phyloP scores from a whole-genome alignment of 2,113 vertebrate species.

The Pyxicephalus adspersus region DNA sequence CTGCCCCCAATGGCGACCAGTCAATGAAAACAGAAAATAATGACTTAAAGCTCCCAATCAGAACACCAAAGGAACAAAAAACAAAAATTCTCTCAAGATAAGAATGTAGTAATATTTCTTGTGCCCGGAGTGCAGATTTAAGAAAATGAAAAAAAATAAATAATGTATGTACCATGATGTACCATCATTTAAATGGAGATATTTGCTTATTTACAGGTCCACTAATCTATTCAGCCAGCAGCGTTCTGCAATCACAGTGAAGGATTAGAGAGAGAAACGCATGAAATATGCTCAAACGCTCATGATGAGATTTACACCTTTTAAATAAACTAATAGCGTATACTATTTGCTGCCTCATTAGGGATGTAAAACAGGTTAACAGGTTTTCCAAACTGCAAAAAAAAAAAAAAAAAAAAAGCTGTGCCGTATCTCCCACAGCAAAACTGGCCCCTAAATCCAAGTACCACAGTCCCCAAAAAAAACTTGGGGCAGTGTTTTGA shows the following conservation, averaged over 20 bases:
- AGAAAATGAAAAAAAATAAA: no score
- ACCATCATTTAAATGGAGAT: neutral
- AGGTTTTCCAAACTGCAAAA: neutral
- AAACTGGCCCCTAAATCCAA: no score
- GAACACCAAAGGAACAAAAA: no score
- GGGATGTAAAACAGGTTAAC: constrained; percentile 4
- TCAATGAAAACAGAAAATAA: no score
- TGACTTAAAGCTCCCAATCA: no score
- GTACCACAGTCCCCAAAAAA: no score
- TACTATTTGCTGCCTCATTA: constrained; percentile 43
- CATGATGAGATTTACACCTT: constrained; percentile 38
- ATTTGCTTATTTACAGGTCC: constrained; percentile 6
- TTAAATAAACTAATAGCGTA: constrained; percentile 29
- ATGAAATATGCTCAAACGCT: constrained; percentile 9
- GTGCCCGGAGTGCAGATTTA: no score
- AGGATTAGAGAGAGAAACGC: constrained; percentile 16
- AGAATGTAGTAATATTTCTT: no score
- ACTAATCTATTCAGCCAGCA: neutral
- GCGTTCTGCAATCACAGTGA: neutral
- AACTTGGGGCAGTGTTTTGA: no score
- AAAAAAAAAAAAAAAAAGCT: neutral
- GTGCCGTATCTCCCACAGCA: no score
- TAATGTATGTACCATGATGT: neutral
- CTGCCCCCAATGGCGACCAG: no score
- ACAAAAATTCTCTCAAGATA: no score